Evolutionary conservation across 2,113 vertebrate genomes (phyloP), one percentile per base, ranked within the genome.

Genomic region (Odocoileus hemionus): DNA sequence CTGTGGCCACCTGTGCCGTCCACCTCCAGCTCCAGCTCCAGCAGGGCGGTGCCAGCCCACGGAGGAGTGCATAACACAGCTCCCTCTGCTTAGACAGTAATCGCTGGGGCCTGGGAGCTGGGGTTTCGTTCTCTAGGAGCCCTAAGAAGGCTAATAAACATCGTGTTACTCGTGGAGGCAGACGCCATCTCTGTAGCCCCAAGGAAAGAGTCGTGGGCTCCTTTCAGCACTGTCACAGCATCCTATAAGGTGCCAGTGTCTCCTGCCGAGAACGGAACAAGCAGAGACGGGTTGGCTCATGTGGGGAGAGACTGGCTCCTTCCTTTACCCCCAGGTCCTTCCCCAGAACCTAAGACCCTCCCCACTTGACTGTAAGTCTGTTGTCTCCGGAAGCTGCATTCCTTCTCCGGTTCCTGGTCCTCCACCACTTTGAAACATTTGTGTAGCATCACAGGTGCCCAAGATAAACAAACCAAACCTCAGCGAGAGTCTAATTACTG

Each of bases 391-490:
- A 88, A 86, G 36, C 30, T 39, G 17, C 60, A 15, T 11, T 58
- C 23, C 39, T 55, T 25, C 14, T 17, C 19, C 85, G 26, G 57
- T 52, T 94, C 92, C 67, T 33, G 45, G 47, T 39, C 54, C 26
- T 39, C 64, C 54, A 12, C 23, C 8, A 33, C 89, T 70, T 76
- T 17, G 36, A 67, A 89, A 86, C 43, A 86, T 84, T 90, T 88
- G 25, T 64, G 39, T 86, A 83, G 17, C 17, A 43, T 95, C 86
- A 82, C 43, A 86, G 86, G 64, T 78, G 36, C 70, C 58, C 86
- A 89, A 90, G 86, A 58, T 14, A 82, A 58, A 76, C 33, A 80
- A 94, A 92, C 3, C 45, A 96, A 92, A 91, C 97, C 64, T 94
- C 90, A 78, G 28, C 2, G 16, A 89, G 76, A 78, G 57, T 33